Evolutionary conservation across 2,113 vertebrate species (phyloP).

Genomic region (Nesoenas mayeri): DNA sequence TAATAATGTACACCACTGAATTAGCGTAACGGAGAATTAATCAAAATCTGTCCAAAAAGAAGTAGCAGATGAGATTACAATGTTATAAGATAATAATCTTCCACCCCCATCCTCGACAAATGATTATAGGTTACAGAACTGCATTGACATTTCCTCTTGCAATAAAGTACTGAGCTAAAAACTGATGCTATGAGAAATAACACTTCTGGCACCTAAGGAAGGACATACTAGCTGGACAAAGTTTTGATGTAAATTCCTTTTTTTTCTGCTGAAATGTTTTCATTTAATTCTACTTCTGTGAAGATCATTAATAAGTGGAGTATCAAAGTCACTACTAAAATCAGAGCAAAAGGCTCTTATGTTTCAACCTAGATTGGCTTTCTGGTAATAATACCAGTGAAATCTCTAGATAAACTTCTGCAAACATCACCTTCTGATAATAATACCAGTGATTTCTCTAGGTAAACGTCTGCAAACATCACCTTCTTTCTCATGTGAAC

Average conservation of each 20-base stretch:
- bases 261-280: neutral
- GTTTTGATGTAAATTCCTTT: neutral
- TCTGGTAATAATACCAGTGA: neutral
- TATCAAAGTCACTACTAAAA: neutral
- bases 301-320: neutral
- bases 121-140: neutral
- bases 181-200: neutral
- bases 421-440: neutral
- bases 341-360: neutral
- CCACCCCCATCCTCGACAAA: neutral
- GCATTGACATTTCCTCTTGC: neutral
- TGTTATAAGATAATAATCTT: conserved; percentile 6
- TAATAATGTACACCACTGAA: conserved; percentile 32
- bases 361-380: neutral
- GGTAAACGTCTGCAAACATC: neutral
- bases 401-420: neutral
- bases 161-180: neutral
- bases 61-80: neutral
- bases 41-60: conserved; percentile 46
- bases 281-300: neutral
- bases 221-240: neutral
- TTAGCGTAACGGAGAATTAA: conserved; percentile 52
- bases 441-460: neutral
- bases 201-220: neutral
- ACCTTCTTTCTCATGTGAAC: neutral